Percentiles rank a stretch among this genome's conserved stretches.
These are phyloP conservation scores for Halcyon malimbica DNA, from an alignment of 2,113 vertebrate genomes.

Conservation along the genomic window DNA sequence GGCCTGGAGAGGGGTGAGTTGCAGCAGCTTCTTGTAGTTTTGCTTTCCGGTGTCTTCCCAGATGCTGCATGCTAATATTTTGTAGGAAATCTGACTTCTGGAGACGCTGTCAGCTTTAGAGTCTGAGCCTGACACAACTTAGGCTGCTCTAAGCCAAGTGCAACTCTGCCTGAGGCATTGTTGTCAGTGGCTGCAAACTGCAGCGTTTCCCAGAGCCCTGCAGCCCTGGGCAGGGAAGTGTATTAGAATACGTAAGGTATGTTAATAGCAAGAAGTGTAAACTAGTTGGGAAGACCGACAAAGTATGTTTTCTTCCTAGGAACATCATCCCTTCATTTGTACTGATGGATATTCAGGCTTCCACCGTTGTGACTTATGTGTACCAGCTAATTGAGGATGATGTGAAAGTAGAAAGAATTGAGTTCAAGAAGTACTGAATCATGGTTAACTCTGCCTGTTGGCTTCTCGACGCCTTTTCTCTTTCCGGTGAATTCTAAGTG, in stretches of 20 bases:
- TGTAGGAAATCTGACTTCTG: not conserved
- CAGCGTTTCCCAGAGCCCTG: not conserved
- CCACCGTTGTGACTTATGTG: constrained; percentile 89
- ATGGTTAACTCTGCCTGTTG: not conserved
- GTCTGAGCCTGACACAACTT: accelerated
- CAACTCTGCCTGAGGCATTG: not conserved
- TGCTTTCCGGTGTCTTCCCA: not conserved
- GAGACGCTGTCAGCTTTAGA: not conserved
- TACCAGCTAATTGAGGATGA: constrained; percentile 91
- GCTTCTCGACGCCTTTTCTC: not conserved
- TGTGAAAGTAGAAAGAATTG: constrained; percentile 93
- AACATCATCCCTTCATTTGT: constrained; percentile 92
- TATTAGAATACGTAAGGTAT: not conserved
- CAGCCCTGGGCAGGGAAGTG: not conserved
- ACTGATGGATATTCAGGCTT: constrained; percentile 94
- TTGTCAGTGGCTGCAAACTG: not conserved
- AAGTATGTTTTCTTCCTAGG: constrained; percentile 66
- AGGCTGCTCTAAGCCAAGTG: not conserved
- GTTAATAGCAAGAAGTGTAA: not conserved
- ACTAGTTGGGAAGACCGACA: not conserved
- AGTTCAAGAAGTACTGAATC: constrained; percentile 90
- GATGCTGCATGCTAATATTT: not conserved
- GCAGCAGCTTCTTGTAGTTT: not conserved
- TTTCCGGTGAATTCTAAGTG: not conserved
- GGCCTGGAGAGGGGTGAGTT: accelerated